Base-by-base conservation (phyloP, 2,888 invertebrate genomes). In the Agrilus mali region DNA sequence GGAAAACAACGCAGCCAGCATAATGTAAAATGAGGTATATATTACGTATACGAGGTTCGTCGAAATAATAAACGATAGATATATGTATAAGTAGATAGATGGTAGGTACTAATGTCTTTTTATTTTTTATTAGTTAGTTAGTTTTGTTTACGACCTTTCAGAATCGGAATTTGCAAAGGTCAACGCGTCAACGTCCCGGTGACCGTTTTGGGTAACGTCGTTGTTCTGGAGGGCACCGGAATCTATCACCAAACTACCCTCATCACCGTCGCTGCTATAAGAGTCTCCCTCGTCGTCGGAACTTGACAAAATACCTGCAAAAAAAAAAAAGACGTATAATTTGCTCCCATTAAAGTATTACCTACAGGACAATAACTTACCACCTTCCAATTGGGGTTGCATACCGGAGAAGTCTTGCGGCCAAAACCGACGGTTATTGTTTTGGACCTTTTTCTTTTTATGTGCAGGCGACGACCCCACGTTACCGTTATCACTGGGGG, bases 361-460 rank as follows among this genome's bases (percentile, higher is more conserved):
- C n/a, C n/a, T n/a, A 15, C 20, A 20, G 7, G 7, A 20, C 4
- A n/a, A n/a, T n/a, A 40, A 47, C 60, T 60, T 56, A 77, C 77
- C 75, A 40, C 74, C 73, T 20, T 75, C 75, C 43, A 77, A 71
- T 55, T 78, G 77, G 8, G 77, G 74, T 50, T 76, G 78, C 55
- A 66, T 61, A 48, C 61, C 64, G 34, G 80, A 77, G 50, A 82
- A 74, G 41, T 78, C 81, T 52, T 82, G 81, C 0, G 82, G 80
- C 84, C 84, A 84, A 60, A 82, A 84, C 52, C 83, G 64, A 59
- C 81, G 75, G 57, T 78, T 79, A 47, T 80, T 75, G 13, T 77
- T 75, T 49, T 74, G 74, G 57, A 60, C 62, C 45, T 74, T 76
- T 58, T 74, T 73, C 53, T 75, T 77, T 57, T 75, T 76, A n/a